Evolutionary conservation across 2,113 vertebrate species (phyloP), one percentile per base, ranked within the genome.

Genomic region (Gila orcuttii): DNA sequence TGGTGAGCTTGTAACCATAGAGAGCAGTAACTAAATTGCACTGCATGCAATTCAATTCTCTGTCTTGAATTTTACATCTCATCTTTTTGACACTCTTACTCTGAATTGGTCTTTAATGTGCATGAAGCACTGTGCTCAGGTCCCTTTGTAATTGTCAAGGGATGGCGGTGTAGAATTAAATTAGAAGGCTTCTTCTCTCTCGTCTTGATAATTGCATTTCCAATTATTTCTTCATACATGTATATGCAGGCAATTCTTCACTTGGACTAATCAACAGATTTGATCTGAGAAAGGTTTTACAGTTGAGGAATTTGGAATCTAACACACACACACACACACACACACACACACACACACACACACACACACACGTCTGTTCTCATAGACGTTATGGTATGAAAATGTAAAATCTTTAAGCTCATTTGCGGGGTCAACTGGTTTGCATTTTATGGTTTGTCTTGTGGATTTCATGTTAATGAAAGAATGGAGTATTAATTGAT

Each of bases 391-490:
- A 73, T 73, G 82, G 33, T 82, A 75, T 83, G 55, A 13, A 80
- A 84, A 91, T 78, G 68, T 87, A 90, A 90, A 88, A 89, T 68
- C 83, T 6, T 3, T 60, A 83, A 87, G 86, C 75, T 90, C 86
- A 77, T 91, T 89, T 90, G 81, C 3, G 2, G 50, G 69, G 68
- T 36, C 5, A 62, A 77, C 69, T 90, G 91, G 82, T 66, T 84
- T 82, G 76, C 86, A 69, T 87, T 89, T 91, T 83, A 81, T 89
- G 80, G 45, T 81, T 85, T 83, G 57, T 36, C 23, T 86, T 57
- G 79, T 88, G 82, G 13, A 87, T 87, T 85, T 88, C 82, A 89
- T 90, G 86, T 85, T 89, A 91, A 90, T 93, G 89, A 86, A 86
- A 85, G 86, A 84, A 73, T 31, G 23, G 33, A 62, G 76, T 88